These are phyloP conservation scores for Synergus gifuensis DNA, from an alignment of 2,888 invertebrate species.

Conservation along the genomic window DNA sequence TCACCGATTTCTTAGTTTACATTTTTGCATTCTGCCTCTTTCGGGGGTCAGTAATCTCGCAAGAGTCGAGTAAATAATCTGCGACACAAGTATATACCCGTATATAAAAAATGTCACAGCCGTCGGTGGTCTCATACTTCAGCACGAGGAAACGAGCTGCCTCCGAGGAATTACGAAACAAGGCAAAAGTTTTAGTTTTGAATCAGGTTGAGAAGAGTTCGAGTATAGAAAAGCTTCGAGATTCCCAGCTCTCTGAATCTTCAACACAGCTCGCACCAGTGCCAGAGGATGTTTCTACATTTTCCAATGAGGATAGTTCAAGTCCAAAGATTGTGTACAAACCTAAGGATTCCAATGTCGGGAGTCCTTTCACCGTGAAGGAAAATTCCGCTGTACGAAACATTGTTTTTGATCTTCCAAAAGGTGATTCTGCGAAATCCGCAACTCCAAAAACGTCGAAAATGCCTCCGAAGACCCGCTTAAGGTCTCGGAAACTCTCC, in stretches of 20 bases:
- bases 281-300: constrained; percentile 48
- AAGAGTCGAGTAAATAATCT: background rate
- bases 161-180: constrained; percentile 81
- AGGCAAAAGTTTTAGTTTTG: constrained; percentile 77
- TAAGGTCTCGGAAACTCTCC: constrained; percentile 56
- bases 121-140: constrained; percentile 87
- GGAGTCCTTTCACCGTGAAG: constrained; percentile 47
- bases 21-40: background rate
- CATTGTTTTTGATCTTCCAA: constrained; percentile 66
- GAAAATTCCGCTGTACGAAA: constrained; percentile 61
- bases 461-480: constrained; percentile 50
- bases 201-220: constrained; percentile 77
- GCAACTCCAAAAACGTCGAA: constrained; percentile 56
- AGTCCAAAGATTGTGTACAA: constrained; percentile 60
- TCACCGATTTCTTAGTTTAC: background rate
- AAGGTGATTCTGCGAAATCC: constrained; percentile 46
- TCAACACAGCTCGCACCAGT: constrained; percentile 47
- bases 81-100: constrained; percentile 29
- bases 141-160: constrained; percentile 87
- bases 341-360: constrained; percentile 24
- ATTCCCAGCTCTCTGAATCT: constrained; percentile 37
- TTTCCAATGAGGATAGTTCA: constrained; percentile 29
- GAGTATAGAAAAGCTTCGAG: constrained; percentile 43
- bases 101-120: constrained; percentile 84
- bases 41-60: constrained; percentile 7